Evolutionary conservation across 2,797 vertebrate species (phyloP), one percentile per base, ranked within the genome.

Genomic region (Cossypha polioptera): DNA sequence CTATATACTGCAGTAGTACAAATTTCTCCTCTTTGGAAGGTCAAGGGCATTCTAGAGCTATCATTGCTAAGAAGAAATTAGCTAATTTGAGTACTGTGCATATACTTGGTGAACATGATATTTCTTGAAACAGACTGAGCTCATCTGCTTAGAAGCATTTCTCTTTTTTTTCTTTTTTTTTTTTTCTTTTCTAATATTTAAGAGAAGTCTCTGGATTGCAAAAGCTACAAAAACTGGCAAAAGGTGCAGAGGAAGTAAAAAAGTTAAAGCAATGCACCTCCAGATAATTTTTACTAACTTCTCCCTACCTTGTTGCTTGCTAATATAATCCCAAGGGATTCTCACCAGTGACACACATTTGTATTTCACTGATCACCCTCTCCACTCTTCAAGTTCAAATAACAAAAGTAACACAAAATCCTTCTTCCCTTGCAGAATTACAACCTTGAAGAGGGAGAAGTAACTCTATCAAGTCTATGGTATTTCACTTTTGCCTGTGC

Each of bases 1-100:
- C 47, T 78, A 69, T 92, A 82, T 63, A 57, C 14, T 86, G 54
- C 82, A 83, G 68, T 58, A 92, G 73, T 48, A 92, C 42, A 51
- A 81, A 73, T 79, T 55, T 90, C 69, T 90, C 55, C 65, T 91
- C 69, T 77, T 88, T 71, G 73, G 95, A 96, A 97, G 92, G 92
- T 96, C 91, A 93, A 97, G 92, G 94, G 47, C 89, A 67, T 94
- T 88, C 81, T 53, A 95, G 79, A 94, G 59, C 69, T 81, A 94
- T 72, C 66, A 71, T 22, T 83, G 55, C 80, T 92, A 47, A 88
- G 76, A 92, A 88, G 79, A 94, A 92, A 95, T 90, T 17, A 81
- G 80, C 57, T 87, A 76, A 92, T 94, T 88, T 92, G 55, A 76
- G 50, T 50, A 73, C 76, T 43, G 26, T 66, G 63, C 91, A 94